These are phyloP conservation scores for Poecilia gillii DNA, from an alignment of 2,797 vertebrate genomes.

Conservation along the genomic window DNA sequence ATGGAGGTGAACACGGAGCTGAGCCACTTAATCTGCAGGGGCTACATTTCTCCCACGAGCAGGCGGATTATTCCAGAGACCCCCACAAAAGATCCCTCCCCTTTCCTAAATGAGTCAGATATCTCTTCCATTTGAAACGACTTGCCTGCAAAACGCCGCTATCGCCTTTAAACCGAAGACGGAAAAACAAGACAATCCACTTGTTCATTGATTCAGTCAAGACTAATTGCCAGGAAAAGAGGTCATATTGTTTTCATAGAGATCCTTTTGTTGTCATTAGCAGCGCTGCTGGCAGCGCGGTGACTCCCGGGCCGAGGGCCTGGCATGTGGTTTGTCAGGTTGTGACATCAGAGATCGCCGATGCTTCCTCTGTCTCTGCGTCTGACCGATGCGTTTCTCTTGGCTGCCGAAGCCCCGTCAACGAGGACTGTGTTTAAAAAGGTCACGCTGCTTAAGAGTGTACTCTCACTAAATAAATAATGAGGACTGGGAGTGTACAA, in stretches of 20 bases:
- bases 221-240: conserved; percentile 81
- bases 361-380: conserved; percentile 12
- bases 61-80: conserved; percentile 56
- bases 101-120: conserved; percentile 70
- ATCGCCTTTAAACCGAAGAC: conserved; percentile 46
- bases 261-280: conserved; percentile 54
- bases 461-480: conserved; percentile 72
- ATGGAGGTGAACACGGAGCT: conserved; percentile 77
- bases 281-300: conserved; percentile 27
- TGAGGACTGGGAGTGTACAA: conserved; percentile 59
- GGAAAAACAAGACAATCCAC: conserved; percentile 73
- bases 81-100: conserved; percentile 55
- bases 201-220: conserved; percentile 78
- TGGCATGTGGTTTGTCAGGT: conserved; percentile 55
- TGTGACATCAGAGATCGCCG: conserved; percentile 49
- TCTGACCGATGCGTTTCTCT: conserved; percentile 38
- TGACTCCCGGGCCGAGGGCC: conserved; percentile 23
- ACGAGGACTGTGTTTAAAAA: conserved; percentile 48
- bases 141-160: conserved; percentile 65
- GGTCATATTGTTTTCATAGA: conserved; percentile 77
- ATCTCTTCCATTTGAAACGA: conserved; percentile 67
- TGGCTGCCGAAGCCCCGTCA: conserved; percentile 35
- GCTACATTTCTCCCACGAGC: conserved; percentile 68
- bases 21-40: conserved; percentile 79
- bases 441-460: conserved; percentile 62